Base-by-base conservation (phyloP, 2,797 vertebrate genomes). In the Sorex maritimensis region DNA sequence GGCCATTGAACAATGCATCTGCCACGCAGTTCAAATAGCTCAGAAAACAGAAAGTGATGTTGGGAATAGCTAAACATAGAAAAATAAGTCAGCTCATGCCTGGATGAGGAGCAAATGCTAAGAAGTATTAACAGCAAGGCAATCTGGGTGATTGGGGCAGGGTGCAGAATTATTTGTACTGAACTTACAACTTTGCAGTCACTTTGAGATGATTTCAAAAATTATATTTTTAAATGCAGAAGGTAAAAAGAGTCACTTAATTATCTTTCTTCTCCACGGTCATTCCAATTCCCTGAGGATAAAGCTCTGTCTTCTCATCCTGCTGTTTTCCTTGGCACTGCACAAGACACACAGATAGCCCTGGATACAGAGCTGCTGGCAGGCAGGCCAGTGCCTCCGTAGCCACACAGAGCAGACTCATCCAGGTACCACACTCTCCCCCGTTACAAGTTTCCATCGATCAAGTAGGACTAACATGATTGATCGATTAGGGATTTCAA, bases 151-250 rank as follows among this genome's bases (percentile, higher is more conserved):
- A 63, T 55, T 61, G 49, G 44, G n/a, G 24, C 7, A 38, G 5
- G 28, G 58, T 26, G 69, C 6, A 30, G 23, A 49, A 73, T 73
- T 82, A 61, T 82, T 69, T 67, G 38, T 67, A 1, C 14, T 87
- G 2, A 41, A 19, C 61, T 80, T 49, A 75, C 0, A 38, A 81
- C 15, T 82, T 72, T 72, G 38, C 34, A 58, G 28, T n/a, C 46
- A 55, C 12, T 19, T 82, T n/a, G 23, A 92, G 77, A 81, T 91
- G 28, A 84, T 81, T 78, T 86, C 74, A 86, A 93, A 74, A 85
- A 65, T 81, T 74, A 34, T 73, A 91, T 95, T 80, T 86, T 83
- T 63, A 61, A 74, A 44, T 38, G 17, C 55, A 80, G 81, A 1
- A 19, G 24, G 12, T 28, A 5, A 34, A 80, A 88, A 49, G 26